phyloP scores from a whole-genome alignment of 2,797 vertebrate genomes.

The Platalea minor region DNA sequence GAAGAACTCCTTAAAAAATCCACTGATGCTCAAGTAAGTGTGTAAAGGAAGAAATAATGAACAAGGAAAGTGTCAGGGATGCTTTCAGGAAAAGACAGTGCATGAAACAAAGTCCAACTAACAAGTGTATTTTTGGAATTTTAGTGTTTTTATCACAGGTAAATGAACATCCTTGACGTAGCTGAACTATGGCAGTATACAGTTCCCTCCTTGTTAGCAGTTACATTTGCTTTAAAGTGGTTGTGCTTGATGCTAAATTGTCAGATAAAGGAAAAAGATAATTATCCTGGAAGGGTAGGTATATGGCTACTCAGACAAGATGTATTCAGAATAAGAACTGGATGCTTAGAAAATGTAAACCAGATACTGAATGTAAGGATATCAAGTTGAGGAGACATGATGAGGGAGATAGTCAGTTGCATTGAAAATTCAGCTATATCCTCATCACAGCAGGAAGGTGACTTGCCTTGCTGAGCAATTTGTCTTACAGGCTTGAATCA shows the following conservation, averaged over 20 bases:
- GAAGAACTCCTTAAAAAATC: slow-evolving; percentile 88
- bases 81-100: slow-evolving; percentile 24
- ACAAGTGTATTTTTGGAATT: slow-evolving; percentile 20
- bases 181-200: not conserved
- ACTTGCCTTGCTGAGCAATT: slow-evolving; percentile 81
- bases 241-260: slow-evolving; percentile 68
- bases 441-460: slow-evolving; percentile 80
- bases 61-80: not conserved
- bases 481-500: slow-evolving; percentile 82
- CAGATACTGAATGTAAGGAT: slow-evolving; percentile 61
- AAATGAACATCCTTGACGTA: slow-evolving; percentile 17
- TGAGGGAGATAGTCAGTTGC: slow-evolving; percentile 74
- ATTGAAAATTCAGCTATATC: slow-evolving; percentile 78
- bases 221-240: slow-evolving; percentile 54
- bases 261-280: slow-evolving; percentile 73
- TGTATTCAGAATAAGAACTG: slow-evolving; percentile 74
- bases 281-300: slow-evolving; percentile 62
- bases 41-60: not conserved
- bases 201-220: slow-evolving; percentile 52
- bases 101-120: not conserved
- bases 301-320: slow-evolving; percentile 70
- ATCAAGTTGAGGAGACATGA: slow-evolving; percentile 73
- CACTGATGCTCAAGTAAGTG: slow-evolving; percentile 82
- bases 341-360: slow-evolving; percentile 72
- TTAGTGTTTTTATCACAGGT: slow-evolving; percentile 36